Conservation (phyloP, 2,888 invertebrate species). For the Drosophila siamana region DNA sequence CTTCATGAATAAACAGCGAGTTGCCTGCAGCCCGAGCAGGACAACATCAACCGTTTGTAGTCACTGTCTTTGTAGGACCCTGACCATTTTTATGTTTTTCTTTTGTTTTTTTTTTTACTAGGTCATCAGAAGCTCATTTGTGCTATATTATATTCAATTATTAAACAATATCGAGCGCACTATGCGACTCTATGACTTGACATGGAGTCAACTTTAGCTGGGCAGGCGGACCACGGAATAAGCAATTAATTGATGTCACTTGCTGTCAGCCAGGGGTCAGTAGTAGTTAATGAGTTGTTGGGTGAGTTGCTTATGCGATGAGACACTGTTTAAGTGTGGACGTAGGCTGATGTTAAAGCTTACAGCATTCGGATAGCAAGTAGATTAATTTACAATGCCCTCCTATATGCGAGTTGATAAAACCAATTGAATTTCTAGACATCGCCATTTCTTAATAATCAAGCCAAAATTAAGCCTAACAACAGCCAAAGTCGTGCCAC, state of each 20-base stretch:
- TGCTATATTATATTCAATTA: constrained; percentile 48
- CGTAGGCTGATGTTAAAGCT: neutral
- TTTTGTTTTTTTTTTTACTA: constrained; percentile 23
- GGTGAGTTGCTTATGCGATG: constrained; percentile 7
- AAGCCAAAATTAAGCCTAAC: neutral
- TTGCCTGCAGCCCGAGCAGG: neutral
- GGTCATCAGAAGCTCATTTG: constrained; percentile 43
- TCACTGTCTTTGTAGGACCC: neutral
- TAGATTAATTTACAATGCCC: constrained; percentile 40
- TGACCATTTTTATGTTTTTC: neutral
- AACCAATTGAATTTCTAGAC: neutral
- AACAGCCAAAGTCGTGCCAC: neutral
- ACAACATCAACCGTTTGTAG: constrained; percentile 4
- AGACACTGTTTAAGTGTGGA: constrained; percentile 6
- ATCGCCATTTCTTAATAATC: neutral
- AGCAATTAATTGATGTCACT: constrained; percentile 54
- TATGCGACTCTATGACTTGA: constrained; percentile 5
- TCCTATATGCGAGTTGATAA: neutral
- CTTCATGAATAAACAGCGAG: constrained; percentile 9
- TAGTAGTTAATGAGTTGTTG: constrained; percentile 13
- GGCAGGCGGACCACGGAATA: constrained; percentile 5
- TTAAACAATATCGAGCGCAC: constrained; percentile 58
- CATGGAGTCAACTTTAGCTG: constrained; percentile 19
- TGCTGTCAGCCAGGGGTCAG: constrained; percentile 10
- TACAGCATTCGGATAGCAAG: constrained; percentile 27